A percentile compares a stretch with the other conserved stretches of the same genome.
Conservation (phyloP, 2,888 invertebrate species). For the Lagria hirta region DNA sequence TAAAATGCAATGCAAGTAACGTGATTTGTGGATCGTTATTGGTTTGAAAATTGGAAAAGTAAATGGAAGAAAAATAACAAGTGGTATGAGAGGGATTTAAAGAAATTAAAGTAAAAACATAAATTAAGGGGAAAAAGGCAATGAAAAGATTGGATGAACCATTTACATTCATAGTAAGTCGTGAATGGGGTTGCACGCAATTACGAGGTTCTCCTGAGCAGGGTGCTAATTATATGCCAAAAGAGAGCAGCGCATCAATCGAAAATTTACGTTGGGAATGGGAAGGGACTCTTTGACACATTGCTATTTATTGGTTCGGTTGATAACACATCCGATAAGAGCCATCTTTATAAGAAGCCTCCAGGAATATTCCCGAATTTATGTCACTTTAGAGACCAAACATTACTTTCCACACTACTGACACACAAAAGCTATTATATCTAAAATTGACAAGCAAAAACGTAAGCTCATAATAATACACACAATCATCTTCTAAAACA, state of each 20-base stretch:
- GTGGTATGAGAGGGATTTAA: constrained; percentile 26
- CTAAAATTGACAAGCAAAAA: no score
- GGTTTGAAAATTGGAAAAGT: background rate
- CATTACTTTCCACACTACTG: no score
- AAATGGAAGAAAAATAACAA: constrained; percentile 22
- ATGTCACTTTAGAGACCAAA: no score
- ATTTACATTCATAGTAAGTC: constrained; percentile 51
- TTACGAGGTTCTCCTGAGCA: constrained; percentile 34
- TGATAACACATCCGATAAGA: constrained; percentile 28
- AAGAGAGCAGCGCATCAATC: constrained; percentile 37
- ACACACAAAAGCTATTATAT: no score
- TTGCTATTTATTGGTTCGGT: constrained; percentile 30
- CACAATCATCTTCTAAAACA: no score
- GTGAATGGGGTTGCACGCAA: constrained; percentile 43
- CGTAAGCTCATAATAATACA: no score
- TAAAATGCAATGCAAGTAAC: constrained; percentile 12
- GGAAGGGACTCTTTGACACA: constrained; percentile 28
- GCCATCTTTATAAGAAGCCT: constrained; percentile 13
- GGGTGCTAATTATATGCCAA: constrained; percentile 46
- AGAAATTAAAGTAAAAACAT: constrained; percentile 40
- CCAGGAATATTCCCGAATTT: background rate
- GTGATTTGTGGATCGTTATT: constrained; percentile 21
- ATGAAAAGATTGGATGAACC: constrained; percentile 42
- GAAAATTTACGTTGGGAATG: constrained; percentile 29
- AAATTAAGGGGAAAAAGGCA: constrained; percentile 39